Evolutionary conservation across 2,797 vertebrate species (phyloP).

Genomic region (Stomatorhinus walkeri): DNA sequence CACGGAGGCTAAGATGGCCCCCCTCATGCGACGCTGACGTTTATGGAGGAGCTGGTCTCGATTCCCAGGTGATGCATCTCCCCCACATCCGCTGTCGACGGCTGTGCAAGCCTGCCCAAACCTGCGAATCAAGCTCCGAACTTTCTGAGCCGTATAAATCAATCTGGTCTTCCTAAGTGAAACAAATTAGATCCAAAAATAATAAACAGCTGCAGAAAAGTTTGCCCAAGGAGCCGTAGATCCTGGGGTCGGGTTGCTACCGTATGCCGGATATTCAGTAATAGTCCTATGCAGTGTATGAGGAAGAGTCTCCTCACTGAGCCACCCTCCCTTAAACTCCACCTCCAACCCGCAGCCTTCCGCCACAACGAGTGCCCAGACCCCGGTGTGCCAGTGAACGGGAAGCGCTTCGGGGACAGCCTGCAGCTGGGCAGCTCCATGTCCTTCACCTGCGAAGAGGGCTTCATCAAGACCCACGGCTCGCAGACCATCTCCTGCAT

Average conservation of each 20-base stretch:
- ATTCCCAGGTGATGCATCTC: conserved; percentile 30
- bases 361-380: conserved; percentile 95
- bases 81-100: conserved; percentile 29
- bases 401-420: conserved; percentile 89
- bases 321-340: background rate
- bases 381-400: conserved; percentile 89
- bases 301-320: background rate
- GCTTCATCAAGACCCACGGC: conserved; percentile 90
- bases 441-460: conserved; percentile 93
- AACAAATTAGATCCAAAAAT: conserved; percentile 44
- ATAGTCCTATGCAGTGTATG: background rate
- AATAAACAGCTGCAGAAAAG: conserved; percentile 22
- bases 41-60: conserved; percentile 13
- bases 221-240: background rate
- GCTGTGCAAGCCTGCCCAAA: conserved; percentile 36
- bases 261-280: background rate
- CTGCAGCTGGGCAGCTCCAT: conserved; percentile 94
- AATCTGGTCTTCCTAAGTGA: conserved; percentile 47
- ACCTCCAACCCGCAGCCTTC: conserved; percentile 64
- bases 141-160: conserved; percentile 43
- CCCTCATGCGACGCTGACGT: background rate
- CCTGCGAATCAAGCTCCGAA: conserved; percentile 33
- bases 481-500: conserved; percentile 90
- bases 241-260: background rate
- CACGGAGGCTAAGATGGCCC: conserved; percentile 12